phyloP scores from a whole-genome alignment of 2,113 vertebrate species.

The Cichladusa arquata region DNA sequence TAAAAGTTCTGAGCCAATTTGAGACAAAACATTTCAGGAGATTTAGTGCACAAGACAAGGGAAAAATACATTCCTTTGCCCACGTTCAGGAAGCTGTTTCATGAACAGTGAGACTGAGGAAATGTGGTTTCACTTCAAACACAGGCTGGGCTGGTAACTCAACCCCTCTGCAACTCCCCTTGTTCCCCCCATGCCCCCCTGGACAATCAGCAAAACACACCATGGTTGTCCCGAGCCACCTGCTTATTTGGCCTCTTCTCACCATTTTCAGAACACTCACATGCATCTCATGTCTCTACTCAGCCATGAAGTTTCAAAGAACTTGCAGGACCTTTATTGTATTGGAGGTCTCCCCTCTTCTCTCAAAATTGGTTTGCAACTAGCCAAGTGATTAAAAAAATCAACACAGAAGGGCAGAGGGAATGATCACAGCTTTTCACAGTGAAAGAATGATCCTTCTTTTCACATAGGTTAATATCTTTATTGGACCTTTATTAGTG shows the following conservation, averaged over 20 bases:
- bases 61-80: constrained; percentile 31
- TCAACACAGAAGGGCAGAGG: background rate
- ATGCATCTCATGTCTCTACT: background rate
- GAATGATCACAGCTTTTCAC: background rate
- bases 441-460: background rate
- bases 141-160: background rate
- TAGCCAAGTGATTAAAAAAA: background rate
- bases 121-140: background rate
- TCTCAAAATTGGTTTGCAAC: background rate
- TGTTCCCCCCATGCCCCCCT: accelerated
- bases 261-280: background rate
- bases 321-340: background rate
- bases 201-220: background rate
- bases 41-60: background rate
- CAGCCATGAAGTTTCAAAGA: background rate
- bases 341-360: background rate
- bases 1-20: background rate
- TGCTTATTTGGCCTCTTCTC: background rate
- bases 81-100: background rate
- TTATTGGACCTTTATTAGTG: background rate
- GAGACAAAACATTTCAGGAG: background rate
- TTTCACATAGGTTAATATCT: background rate
- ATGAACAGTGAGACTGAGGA: background rate
- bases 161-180: background rate
- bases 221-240: background rate